Base-by-base conservation (phyloP, 2,797 vertebrate genomes). In the Acridotheres tristis region DNA sequence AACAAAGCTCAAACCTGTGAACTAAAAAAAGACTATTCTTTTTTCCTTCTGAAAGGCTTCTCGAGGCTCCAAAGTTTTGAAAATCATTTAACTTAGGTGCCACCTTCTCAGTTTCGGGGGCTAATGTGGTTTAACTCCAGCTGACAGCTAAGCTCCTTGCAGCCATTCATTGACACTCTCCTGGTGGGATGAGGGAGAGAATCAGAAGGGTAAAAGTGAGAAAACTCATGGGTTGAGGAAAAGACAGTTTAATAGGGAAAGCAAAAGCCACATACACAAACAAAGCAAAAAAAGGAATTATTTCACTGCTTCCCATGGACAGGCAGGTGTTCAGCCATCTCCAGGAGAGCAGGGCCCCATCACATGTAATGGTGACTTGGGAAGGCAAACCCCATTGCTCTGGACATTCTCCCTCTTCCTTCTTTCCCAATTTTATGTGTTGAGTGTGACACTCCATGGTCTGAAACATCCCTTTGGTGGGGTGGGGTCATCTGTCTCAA, bases 1-100 rank as follows among this genome's bases (percentile, higher is more conserved):
- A 40, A 40, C 40, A 88, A 91, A 83, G 23, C 19, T 77, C 43
- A 93, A 89, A 90, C n/a, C 42, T 85, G 13, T 43, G 40, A 90
- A 82, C 22, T 81, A 32, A 30, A 73, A 73, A 61, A 3, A 32
- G 11, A 4, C 36, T 58, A 38, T 30, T 88, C 10, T 21, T 96
- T 90, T 87, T 85, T 32, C 38, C 48, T 80, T 76, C 32, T 74
- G 23, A 45, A 29, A 85, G 10, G 45, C 4, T 18, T 91, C 10
- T 16, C n/a, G 61, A 66, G 36, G 34, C 5, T 67, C 51, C 22
- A 10, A 67, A 85, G 21, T 87, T 91, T 73, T 58, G 38, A 73
- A 94, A 88, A 72, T 26, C 5, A 11, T 57, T 5, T 23, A 66
- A 58, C 18, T 58, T 57, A 40, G 19, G 43, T 43, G n/a, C 2